Evolutionary conservation across 2,888 invertebrate genomes (phyloP), one percentile per base, ranked within the genome.

Genomic region (Pseudococcus longispinus): DNA sequence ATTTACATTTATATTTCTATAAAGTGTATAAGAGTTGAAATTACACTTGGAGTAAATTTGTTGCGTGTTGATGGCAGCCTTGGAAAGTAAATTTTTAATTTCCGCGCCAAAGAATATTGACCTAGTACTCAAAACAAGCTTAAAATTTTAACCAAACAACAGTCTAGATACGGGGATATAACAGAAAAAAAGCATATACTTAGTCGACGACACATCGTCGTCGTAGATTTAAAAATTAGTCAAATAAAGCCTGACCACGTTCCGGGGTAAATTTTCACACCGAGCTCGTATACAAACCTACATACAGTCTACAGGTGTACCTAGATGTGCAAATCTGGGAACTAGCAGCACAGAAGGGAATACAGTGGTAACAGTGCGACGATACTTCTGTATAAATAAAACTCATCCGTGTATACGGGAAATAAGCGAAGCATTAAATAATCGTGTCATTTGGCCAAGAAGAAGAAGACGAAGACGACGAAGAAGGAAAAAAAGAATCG

Each of bases 371-470:
- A 20, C n/a, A 55, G 9, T 23, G 3, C 15, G 13, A 11, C 65
- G 70, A 29, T 13, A 9, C 70, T 29, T 70, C 15, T 70, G 70
- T 70, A 70, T 70, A 70, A 70, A 70, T 70, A 70, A 70, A 70
- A 70, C 70, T 70, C 70, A 70, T 29, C 18, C 70, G 29, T 29
- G 70, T 70, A 60, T 60, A 70, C 70, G 29, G 29, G 23, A 60
- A 70, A 29, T 29, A 80, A 80, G 77, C 77, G 77, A 80, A 80
- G 77, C 77, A 29, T 80, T 80, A 80, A 80, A 80, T 80, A 80
- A 80, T 80, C 42, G 77, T 80, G 77, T 80, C 77, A 80, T 80
- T 42, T 80, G 42, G 77, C 42, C 20, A 80, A 42, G 42, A 80
- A 80, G 29, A 74, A 74, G 74, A 70, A 26, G 15, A 70, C 3